These are phyloP conservation scores for Sialia sialis DNA, from an alignment of 2,113 vertebrate species.

Conservation along the genomic window DNA sequence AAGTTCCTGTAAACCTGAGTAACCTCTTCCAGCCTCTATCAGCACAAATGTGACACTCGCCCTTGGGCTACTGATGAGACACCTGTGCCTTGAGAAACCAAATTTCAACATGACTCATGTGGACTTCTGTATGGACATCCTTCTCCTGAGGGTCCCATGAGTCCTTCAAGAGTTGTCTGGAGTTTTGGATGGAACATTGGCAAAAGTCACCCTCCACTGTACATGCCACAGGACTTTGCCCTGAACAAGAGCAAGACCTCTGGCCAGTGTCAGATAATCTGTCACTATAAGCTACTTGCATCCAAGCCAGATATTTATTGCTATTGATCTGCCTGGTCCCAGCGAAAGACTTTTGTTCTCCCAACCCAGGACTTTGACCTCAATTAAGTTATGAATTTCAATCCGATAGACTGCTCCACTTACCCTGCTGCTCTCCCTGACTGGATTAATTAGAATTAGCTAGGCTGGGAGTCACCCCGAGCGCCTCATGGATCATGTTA, in stretches of 20 bases:
- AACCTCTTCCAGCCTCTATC: conserved; percentile 58
- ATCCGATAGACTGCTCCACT: conserved; percentile 98
- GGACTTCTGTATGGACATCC: not conserved
- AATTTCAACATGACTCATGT: not conserved
- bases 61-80: not conserved
- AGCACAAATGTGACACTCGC: conserved; percentile 40
- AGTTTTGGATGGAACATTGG: conserved; percentile 35
- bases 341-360: conserved; percentile 96
- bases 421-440: conserved; percentile 87
- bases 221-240: conserved; percentile 58
- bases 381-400: conserved; percentile 99
- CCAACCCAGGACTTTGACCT: conserved; percentile 94
- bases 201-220: conserved; percentile 38
- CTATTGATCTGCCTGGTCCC: conserved; percentile 97
- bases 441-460: conserved; percentile 99
- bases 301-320: conserved; percentile 98
- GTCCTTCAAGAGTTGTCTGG: not conserved
- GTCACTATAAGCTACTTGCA: conserved; percentile 83
- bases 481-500: conserved; percentile 92
- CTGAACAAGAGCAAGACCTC: conserved; percentile 74
- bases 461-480: conserved; percentile 81
- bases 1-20: conserved; percentile 50
- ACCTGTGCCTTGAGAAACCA: not conserved
- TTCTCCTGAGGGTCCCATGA: not conserved
- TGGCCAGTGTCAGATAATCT: conserved; percentile 82